These are phyloP conservation scores for Gadus chalcogrammus DNA, from an alignment of 2,113 vertebrate species.

Conservation along the genomic window DNA sequence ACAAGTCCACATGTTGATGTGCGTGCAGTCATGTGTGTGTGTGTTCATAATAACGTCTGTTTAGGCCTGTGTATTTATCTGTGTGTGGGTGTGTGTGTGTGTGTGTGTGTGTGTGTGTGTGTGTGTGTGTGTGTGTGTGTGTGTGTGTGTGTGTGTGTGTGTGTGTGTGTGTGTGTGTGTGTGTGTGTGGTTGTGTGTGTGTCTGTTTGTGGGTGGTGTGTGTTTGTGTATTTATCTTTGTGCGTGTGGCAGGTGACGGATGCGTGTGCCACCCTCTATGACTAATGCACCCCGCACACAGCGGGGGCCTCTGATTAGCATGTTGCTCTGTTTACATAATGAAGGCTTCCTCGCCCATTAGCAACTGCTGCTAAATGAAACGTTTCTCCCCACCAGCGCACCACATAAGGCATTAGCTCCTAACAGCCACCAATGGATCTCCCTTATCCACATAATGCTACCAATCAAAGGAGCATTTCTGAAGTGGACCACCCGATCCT, in stretches of 20 bases:
- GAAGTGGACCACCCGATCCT: no score
- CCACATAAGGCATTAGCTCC: conserved; percentile 43
- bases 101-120: no score
- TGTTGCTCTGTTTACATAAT: conserved; percentile 59
- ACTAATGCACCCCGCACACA: conserved; percentile 53
- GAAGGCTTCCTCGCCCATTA: conserved; percentile 43
- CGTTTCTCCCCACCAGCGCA: conserved; percentile 35
- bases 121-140: background rate
- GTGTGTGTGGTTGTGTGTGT: background rate
- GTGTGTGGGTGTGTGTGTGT: no score
- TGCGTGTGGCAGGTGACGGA: conserved; percentile 5
- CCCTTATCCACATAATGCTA: conserved; percentile 16
- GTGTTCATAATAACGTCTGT: conserved; percentile 8
- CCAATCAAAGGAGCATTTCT: conserved; percentile 4
- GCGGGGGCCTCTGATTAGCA: conserved; percentile 43
- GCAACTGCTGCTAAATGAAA: conserved; percentile 42
- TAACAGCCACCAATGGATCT: conserved; percentile 37
- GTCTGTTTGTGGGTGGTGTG: background rate
- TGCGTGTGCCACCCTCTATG: conserved; percentile 33
- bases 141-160: background rate
- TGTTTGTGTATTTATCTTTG: no score
- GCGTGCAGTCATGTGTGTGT: conserved; percentile 26
- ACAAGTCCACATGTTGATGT: no score
- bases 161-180: no score
- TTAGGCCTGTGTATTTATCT: background rate